Evolutionary conservation across 2,113 vertebrate genomes (phyloP), one percentile per base, ranked within the genome.

Genomic region (Emydocephalus ijimae): DNA sequence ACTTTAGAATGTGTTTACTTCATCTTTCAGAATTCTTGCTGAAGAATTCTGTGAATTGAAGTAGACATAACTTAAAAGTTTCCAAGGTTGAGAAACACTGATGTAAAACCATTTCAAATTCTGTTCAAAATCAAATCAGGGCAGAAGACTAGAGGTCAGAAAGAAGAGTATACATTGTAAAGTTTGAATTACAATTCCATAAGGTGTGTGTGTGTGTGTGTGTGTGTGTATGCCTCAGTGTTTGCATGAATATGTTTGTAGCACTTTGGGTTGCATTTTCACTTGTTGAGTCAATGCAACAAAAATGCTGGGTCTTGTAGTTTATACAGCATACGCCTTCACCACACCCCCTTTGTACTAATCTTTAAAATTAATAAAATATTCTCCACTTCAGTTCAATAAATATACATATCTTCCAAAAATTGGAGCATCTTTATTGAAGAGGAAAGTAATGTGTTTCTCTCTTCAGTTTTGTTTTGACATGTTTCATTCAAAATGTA

Each of bases 401-500:
- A 88, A 81, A n/a, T 3, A 10, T 88, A 6, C 52, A 88, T 56
- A 43, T 93, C 59, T 81, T 48, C 39, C 39, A 6, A 91, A 91
- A 48, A 11, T 24, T 10, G 9, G 59, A 57, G n/a, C 64, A 56
- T 64, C 23, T 59, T 56, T 74, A 20, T 88, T 45, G n/a, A 18
- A 56, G 57, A 20, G 54, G 4, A 9, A 8, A 24, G 55, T 6
- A 50, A 54, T 85, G 29, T 92, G 10, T 85, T n/a, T 61, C 29
- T 29, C 50, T 26, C 45, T 24, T 34, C 56, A 86, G 50, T 89
- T 8, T 52, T 91, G 91, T 0, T 14, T 91, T 54, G 87, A 85
- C 43, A 90, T 88, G 50, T 34, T 96, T 94, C 94, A 91, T 92
- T 93, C 95, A 91, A 94, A 96, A 92, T 92, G 26, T 59, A 1